A percentile compares a stretch with the other conserved stretches of the same genome.
These are phyloP conservation scores for Cheilinus undulatus DNA, from an alignment of 2,113 vertebrate genomes.

Conservation along the genomic window DNA sequence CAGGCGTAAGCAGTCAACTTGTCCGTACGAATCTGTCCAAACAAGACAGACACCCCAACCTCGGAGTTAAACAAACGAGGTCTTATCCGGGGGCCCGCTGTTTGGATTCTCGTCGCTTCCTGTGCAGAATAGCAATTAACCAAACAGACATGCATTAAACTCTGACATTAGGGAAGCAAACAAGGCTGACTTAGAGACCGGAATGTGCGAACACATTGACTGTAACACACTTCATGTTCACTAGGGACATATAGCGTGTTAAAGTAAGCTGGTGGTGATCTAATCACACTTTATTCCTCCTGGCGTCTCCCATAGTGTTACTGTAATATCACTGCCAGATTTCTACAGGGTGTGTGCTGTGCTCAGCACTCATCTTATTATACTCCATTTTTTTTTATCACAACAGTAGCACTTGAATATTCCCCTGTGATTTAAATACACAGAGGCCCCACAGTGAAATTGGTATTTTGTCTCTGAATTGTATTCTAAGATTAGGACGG, in stretches of 20 bases:
- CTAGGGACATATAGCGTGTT: slow-evolving; percentile 8
- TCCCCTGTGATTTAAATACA: slow-evolving; percentile 34
- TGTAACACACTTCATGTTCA: slow-evolving; percentile 5
- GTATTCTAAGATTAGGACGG: slow-evolving; percentile 8
- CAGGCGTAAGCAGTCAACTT: slow-evolving; percentile 61
- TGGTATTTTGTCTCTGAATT: slow-evolving; percentile 10
- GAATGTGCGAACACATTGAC: slow-evolving; percentile 26
- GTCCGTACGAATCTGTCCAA: slow-evolving; percentile 58
- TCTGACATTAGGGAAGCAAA: slow-evolving; percentile 22
- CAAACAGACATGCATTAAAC: slow-evolving; percentile 29
- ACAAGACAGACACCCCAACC: slow-evolving; percentile 44
- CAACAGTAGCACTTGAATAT: slow-evolving; percentile 46
- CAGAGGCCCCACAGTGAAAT: slow-evolving; percentile 22
- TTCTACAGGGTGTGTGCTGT: slow-evolving; percentile 23
- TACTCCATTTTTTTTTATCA: slow-evolving; percentile 32
- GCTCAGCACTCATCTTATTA: slow-evolving; percentile 53
- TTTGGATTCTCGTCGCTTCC: slow-evolving; percentile 49
- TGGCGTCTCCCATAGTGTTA: slow-evolving; percentile 32
- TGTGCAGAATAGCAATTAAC: slow-evolving; percentile 77
- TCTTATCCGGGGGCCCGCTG: slow-evolving; percentile 57
- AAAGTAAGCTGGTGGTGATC: slow-evolving; percentile 14
- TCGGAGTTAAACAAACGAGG: slow-evolving; percentile 69
- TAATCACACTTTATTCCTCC: slow-evolving; percentile 41
- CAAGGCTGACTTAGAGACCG: slow-evolving; percentile 5
- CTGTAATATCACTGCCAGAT: slow-evolving; percentile 47